Evolutionary conservation across 2,888 invertebrate species (phyloP).

Genomic region (Xestia ashworthii): DNA sequence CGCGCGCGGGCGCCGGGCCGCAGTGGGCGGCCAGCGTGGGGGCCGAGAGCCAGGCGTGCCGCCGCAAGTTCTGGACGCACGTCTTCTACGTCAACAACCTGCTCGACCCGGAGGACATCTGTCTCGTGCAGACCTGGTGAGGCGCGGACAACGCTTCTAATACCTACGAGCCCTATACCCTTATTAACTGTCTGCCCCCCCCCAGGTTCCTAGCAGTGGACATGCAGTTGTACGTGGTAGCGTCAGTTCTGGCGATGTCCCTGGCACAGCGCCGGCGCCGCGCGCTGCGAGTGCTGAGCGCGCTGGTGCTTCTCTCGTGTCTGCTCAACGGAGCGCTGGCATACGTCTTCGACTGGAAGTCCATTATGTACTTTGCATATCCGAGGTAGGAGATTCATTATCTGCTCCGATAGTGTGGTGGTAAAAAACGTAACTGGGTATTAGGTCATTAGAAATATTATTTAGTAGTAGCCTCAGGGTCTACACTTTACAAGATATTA

Average conservation of each 20-base stretch:
- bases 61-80: conserved; percentile 80
- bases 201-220: conserved; percentile 83
- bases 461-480: background rate
- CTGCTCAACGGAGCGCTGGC: conserved; percentile 73
- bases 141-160: background rate
- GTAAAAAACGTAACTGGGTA: background rate
- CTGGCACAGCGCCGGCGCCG: conserved; percentile 66
- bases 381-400: conserved; percentile 73
- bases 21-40: conserved; percentile 77
- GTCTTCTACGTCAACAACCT: conserved; percentile 80
- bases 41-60: conserved; percentile 74
- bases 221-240: conserved; percentile 78
- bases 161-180: background rate
- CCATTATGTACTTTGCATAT: conserved; percentile 73
- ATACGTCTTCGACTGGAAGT: conserved; percentile 74
- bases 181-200: too few species aligned
- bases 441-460: background rate
- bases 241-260: conserved; percentile 69
- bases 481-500: background rate
- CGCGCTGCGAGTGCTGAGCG: conserved; percentile 67
- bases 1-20: conserved; percentile 71
- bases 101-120: conserved; percentile 74
- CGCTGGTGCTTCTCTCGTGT: conserved; percentile 65
- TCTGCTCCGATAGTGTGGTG: background rate
- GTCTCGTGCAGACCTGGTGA: conserved; percentile 82